These are phyloP conservation scores for Heptranchias perlo DNA, from an alignment of 2,113 vertebrate genomes.

Conservation along the genomic window DNA sequence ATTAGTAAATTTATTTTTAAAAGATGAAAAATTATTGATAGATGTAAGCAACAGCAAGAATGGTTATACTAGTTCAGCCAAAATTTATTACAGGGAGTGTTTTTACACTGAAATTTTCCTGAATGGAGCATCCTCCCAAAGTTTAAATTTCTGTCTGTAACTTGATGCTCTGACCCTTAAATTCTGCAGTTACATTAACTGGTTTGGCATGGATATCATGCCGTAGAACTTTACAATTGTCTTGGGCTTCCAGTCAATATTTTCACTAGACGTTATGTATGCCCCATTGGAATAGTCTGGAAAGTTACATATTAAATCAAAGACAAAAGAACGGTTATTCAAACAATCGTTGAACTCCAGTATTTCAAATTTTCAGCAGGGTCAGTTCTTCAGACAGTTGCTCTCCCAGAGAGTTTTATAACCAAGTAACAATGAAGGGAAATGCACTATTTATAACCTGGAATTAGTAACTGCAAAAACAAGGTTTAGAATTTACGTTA, in stretches of 20 bases:
- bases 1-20: not conserved
- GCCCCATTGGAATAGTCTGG: not conserved
- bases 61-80: not conserved
- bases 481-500: not conserved
- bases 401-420: not conserved
- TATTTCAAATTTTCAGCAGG: not conserved
- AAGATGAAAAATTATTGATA: not conserved
- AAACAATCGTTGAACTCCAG: not conserved
- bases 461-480: not conserved
- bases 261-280: not conserved
- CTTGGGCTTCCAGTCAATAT: not conserved
- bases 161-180: not conserved
- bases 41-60: not conserved
- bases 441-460: not conserved
- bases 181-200: not conserved
- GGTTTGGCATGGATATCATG: not conserved
- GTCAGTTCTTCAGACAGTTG: not conserved
- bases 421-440: not conserved
- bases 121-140: not conserved
- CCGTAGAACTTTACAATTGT: not conserved
- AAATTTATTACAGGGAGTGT: not conserved
- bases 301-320: not conserved
- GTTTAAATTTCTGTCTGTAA: not conserved
- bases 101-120: not conserved
- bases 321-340: conserved; percentile 5